Evolutionary conservation across 2,888 invertebrate species (phyloP), one percentile per base, ranked within the genome.

Genomic region (Cosmopolites sordidus): DNA sequence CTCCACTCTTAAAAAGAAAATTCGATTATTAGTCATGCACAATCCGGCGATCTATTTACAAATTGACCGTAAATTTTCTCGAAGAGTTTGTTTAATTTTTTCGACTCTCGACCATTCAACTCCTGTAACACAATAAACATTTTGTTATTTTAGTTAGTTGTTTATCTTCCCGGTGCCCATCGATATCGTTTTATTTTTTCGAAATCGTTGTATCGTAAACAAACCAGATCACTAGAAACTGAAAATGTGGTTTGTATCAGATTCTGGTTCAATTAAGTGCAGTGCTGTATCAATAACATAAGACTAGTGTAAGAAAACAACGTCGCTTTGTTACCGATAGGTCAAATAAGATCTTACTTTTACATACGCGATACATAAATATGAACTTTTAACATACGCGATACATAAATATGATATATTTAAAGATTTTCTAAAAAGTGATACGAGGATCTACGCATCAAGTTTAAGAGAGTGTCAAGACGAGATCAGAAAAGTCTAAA

Each of bases 21-120:
- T 48, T 30, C 17, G 12, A 48, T 18, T 18, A 48, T 48, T 48
- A 48, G 37, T 48, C 48, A 37, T 48, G 37, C 37, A 43, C 30
- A 18, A 42, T 37, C 18, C 18, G 9, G 37, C 43, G 43, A 43
- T 43, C 9, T 50, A 50, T 50, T 50, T 50, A 50, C 50, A 44
- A 50, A 50, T 50, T 50, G 43, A 30, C 16, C 50, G 50, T 50
- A 50, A 50, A 50, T 50, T 48, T 33, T 22, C 27, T 14, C 18
- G 9, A 12, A 17, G 16, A 37, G 50, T 50, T 50, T 50, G 39
- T 50, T 50, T 50, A 27, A 50, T 38, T 44, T 43, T 50, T 50
- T 29, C 43, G 40, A 16, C 40, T 11, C 8, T 4, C 33, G 33
- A 33, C 33, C 33, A 12, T 33, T 33, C 33, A 9, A n/a, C 33